These are phyloP conservation scores for Thymelicus lineola DNA, from an alignment of 2,888 invertebrate genomes.

Conservation along the genomic window DNA sequence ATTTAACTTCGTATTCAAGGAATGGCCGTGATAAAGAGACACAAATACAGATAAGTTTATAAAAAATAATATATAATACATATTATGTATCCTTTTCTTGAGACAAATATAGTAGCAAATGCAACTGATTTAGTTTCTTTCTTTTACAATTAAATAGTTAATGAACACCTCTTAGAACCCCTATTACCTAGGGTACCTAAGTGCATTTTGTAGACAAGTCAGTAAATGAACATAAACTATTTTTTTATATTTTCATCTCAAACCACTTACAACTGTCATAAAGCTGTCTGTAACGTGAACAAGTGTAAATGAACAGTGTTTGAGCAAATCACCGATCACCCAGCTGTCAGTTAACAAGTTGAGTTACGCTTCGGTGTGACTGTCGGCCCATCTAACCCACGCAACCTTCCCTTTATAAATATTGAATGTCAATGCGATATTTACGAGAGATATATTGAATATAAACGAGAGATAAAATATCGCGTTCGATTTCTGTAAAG, in stretches of 20 bases:
- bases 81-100: too few relatives aligned
- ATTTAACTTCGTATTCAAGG: too few relatives aligned
- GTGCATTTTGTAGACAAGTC: background rate
- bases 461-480: conserved; percentile 80
- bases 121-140: too few relatives aligned
- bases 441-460: conserved; percentile 79
- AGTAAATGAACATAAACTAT: background rate
- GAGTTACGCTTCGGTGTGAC: conserved; percentile 54
- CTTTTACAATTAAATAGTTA: background rate
- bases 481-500: conserved; percentile 71
- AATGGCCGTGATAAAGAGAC: too few relatives aligned
- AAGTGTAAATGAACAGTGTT: conserved; percentile 15
- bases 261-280: conserved; percentile 18
- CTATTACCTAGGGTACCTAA: background rate
- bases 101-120: too few relatives aligned
- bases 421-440: conserved; percentile 80
- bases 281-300: conserved; percentile 10
- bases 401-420: conserved; percentile 80
- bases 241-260: conserved; percentile 2
- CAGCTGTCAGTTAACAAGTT: conserved; percentile 4
- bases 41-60: too few relatives aligned
- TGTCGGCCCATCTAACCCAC: conserved; percentile 61
- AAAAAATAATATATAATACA: too few relatives aligned
- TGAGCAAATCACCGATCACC: background rate
- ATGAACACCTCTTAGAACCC: background rate